Evolutionary conservation across 2,888 invertebrate species (phyloP).

Genomic region (Sycophila texana): DNA sequence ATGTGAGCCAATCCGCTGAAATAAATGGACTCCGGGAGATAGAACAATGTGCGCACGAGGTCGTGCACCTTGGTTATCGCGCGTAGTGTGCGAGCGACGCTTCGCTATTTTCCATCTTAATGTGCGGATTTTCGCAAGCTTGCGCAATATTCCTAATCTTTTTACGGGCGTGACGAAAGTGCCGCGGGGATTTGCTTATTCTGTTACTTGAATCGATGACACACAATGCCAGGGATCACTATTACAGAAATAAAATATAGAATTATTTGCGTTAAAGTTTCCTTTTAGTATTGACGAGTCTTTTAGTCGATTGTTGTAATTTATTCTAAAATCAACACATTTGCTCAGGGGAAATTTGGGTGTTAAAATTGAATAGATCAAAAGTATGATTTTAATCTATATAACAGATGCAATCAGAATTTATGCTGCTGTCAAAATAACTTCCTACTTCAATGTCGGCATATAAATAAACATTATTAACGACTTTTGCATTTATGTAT

Average conservation of each 20-base stretch:
- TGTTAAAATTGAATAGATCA: conserved; percentile 8
- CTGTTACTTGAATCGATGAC: not conserved
- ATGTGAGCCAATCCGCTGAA: conserved; percentile 28
- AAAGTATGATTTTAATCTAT: conserved; percentile 45
- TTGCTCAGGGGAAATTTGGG: not conserved
- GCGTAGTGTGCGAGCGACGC: not conserved
- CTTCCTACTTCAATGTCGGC: conserved; percentile 34
- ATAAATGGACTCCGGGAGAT: conserved; percentile 7
- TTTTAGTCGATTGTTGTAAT: not conserved
- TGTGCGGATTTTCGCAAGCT: not conserved
- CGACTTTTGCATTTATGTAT: conserved; percentile 48
- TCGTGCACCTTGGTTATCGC: not conserved
- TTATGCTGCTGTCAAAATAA: conserved; percentile 49
- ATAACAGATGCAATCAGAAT: conserved; percentile 44
- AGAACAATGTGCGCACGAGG: conserved; percentile 2
- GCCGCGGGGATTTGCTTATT: not conserved
- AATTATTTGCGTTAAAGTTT: not conserved
- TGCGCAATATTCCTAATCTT: conserved; percentile 4
- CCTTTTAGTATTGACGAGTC: not conserved
- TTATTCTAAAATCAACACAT: not conserved
- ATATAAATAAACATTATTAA: conserved; percentile 45
- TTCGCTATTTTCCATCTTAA: not conserved
- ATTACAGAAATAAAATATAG: not conserved
- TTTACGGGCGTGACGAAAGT: not conserved
- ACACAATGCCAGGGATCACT: not conserved